These are phyloP conservation scores for Bolinopsis microptera DNA, from an alignment of 37 sponge, comb jelly and placozoan genomes.

Conservation along the genomic window DNA sequence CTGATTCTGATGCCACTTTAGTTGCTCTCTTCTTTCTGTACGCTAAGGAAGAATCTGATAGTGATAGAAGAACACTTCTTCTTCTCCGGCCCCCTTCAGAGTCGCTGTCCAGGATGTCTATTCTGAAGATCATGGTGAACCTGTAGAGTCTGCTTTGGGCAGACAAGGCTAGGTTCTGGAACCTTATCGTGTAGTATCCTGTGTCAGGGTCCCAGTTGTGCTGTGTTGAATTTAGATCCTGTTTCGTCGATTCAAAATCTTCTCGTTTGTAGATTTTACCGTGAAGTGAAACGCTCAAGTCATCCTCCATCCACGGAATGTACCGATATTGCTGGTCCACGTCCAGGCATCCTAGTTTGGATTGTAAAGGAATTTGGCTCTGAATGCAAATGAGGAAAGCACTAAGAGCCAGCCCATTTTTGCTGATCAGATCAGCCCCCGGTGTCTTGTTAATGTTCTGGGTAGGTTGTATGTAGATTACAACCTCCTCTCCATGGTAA, in stretches of 20 bases:
- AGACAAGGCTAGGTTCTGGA: constrained; percentile 1
- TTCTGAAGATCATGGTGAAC: neutral
- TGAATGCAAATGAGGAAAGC: neutral
- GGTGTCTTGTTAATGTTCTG: neutral
- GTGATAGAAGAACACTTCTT: neutral
- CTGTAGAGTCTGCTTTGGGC: neutral
- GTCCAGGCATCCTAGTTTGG: neutral
- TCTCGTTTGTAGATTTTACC: neutral
- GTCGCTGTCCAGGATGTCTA: neutral
- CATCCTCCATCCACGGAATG: constrained; percentile 20
- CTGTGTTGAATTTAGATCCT: neutral
- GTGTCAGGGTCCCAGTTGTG: neutral
- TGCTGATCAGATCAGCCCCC: neutral
- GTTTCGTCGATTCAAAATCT: neutral
- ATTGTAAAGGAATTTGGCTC: neutral
- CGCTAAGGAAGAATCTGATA: neutral
- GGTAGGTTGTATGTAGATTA: constrained; percentile 1
- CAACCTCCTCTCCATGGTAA: constrained; percentile 3
- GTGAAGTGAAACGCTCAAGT: neutral
- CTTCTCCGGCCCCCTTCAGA: neutral
- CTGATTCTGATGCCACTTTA: neutral
- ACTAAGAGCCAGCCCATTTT: neutral
- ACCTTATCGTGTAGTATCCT: neutral
- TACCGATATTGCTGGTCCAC: constrained; percentile 7
- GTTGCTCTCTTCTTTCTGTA: neutral